Evolutionary conservation across 2,888 invertebrate genomes (phyloP), one percentile per base, ranked within the genome.

Genomic region (Byasa hedistus): DNA sequence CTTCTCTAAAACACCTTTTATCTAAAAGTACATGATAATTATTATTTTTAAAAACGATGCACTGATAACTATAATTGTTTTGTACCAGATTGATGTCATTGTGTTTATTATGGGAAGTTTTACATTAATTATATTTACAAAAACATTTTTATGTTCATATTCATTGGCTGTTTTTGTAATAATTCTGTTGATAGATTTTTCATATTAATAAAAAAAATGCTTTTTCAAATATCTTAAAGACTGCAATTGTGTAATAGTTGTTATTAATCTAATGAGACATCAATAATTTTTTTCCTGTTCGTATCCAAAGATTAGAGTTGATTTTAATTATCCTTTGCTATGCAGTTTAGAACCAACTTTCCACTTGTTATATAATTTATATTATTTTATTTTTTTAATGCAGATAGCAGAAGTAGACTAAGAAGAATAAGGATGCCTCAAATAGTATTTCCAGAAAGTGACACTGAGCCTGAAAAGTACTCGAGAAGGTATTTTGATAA

Each of bases 391-490:
- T 56, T 7, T 56, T 24, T 23, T 56, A 56, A 21, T 27, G 56
- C 79, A 90, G 91, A 90, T 70, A 91, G 84, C 70, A 84, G 89
- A 59, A 77, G 74, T 69, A 82, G 90, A 72, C 81, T 87, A 62
- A 83, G 91, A 24, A 82, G 88, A 3, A 88, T 92, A 69, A 91
- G 89, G 77, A 91, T 92, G 92, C 91, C 92, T 71, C 83, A 92
- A 60, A 87, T 92, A 66, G 80, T 92, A 70, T 92, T 91, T 71
- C 91, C 90, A 0, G 92, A 92, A 74, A 92, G 91, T 78, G 92
- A 92, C 68, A 91, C 91, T 2, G 92, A 92, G 69, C 88, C 91
- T 61, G 92, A 92, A 72, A 92, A 92, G 76, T 92, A 92, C 81
- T 89, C 91, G n/a, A 85, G 91, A 75, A 81, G 91, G 91, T 91